Conservation (phyloP, 2,888 invertebrate species). For the Nasonovia ribisnigri region DNA sequence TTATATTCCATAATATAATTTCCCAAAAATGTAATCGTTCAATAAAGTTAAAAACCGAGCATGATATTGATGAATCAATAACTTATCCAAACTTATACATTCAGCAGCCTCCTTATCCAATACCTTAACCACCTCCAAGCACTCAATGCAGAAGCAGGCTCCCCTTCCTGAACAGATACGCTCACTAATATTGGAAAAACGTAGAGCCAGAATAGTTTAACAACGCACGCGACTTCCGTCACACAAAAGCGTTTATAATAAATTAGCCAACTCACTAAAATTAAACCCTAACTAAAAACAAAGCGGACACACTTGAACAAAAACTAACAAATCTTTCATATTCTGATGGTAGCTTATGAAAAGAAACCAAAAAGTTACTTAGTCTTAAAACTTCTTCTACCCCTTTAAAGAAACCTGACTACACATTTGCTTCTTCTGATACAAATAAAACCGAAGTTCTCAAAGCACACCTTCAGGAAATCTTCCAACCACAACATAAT, state of each 20-base stretch:
- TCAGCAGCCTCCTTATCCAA: too few relatives aligned
- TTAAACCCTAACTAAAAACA: background rate
- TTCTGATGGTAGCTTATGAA: too few relatives aligned
- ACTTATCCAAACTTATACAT: too few relatives aligned
- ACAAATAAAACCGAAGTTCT: background rate
- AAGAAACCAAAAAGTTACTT: too few relatives aligned
- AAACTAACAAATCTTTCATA: too few relatives aligned
- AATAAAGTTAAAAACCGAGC: too few relatives aligned
- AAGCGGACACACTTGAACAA: background rate
- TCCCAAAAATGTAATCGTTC: too few relatives aligned
- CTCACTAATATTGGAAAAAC: conserved; percentile 1
- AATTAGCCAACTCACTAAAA: background rate
- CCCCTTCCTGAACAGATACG: background rate
- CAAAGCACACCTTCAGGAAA: background rate
- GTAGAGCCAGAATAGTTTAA: background rate
- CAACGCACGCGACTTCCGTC: background rate
- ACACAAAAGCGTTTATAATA: conserved; percentile 18
- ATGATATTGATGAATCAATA: too few relatives aligned
- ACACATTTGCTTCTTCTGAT: background rate
- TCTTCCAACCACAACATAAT: conserved; percentile 14
- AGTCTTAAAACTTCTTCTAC: background rate
- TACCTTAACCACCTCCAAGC: too few relatives aligned
- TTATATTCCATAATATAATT: too few relatives aligned
- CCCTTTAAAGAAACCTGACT: conserved; percentile 16
- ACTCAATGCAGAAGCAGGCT: background rate